These are phyloP conservation scores for Chymomyza fuscimana DNA, from an alignment of 2,888 invertebrate genomes.

Conservation along the genomic window DNA sequence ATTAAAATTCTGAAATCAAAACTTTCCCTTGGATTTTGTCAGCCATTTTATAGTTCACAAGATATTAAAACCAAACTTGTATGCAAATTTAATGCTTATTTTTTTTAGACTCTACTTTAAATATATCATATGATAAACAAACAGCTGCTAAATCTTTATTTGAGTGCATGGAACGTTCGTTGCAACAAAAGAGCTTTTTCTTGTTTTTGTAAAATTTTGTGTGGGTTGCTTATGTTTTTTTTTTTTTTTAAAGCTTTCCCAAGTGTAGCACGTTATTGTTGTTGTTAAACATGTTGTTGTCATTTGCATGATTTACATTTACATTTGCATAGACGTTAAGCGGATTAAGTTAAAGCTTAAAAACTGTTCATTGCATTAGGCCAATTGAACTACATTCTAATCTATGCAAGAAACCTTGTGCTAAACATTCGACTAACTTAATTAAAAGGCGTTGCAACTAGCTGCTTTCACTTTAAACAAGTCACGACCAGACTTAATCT, in stretches of 20 bases:
- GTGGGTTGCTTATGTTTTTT: background rate
- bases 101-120: background rate
- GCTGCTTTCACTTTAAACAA: conserved; percentile 50
- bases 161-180: background rate
- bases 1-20: too few relatives aligned
- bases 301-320: conserved; percentile 29
- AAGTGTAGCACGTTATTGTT: background rate
- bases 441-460: background rate
- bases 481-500: conserved; percentile 49
- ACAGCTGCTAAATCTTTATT: background rate
- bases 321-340: conserved; percentile 36
- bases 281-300: background rate
- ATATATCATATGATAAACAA: background rate
- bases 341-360: background rate
- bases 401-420: conserved; percentile 56
- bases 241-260: background rate
- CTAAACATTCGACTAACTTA: conserved; percentile 10
- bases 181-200: background rate
- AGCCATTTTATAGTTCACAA: too few relatives aligned
- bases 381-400: conserved; percentile 63
- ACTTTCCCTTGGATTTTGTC: too few relatives aligned
- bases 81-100: background rate
- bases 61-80: too few relatives aligned
- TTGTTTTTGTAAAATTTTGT: background rate
- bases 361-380: background rate